Evolutionary conservation across 2,113 vertebrate species (phyloP), one percentile per base, ranked within the genome.

Genomic region (Synchiropus splendidus): DNA sequence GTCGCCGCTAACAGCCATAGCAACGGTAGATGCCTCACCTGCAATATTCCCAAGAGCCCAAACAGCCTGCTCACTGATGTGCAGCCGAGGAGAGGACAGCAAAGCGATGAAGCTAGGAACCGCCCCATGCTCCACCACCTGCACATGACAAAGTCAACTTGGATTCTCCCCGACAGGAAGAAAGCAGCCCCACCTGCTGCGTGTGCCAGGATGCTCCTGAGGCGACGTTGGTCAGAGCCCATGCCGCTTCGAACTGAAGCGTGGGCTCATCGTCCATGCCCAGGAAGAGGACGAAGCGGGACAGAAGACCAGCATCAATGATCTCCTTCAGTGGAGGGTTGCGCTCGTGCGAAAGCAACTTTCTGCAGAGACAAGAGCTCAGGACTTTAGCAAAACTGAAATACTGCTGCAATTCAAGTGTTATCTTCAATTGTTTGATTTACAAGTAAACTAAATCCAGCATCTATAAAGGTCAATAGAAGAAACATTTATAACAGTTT

Each of bases 41-140:
- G 92, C 94, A 1, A 96, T 89, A 39, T 98, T 98, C 10, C 92
- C 92, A 15, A 95, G 71, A 0, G 94, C 94, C 92, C 94, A 97
- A 40, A 96, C 88, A 0, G 91, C 70, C 74, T 96, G 92, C 50
- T 97, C 92, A 0, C 90, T 90, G 77, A 97, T 88, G 50, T 89
- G 82, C 68, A 89, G 39, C 45, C 87, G 51, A 0, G 92, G 84
- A 1, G 91, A 97, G 1, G 83, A 80, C 41, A 98, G 73, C 34
- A 97, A 79, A 15, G 71, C 34, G 3, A 91, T 77, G 48, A 98
- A 84, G 11, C 85, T 80, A 17, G 82, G 85, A 9, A 98, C 64
- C 1, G 89, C 91, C 0, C 89, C 90, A n/a, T 65, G 85, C 5
- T 94, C 85, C 51, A 97, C 91, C 14, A 96, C 89, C 80, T 83